Percentiles rank a stretch among this genome's conserved stretches.
Evolutionary conservation across 2,113 vertebrate species (phyloP).

Genomic region (Psettodes erumei): DNA sequence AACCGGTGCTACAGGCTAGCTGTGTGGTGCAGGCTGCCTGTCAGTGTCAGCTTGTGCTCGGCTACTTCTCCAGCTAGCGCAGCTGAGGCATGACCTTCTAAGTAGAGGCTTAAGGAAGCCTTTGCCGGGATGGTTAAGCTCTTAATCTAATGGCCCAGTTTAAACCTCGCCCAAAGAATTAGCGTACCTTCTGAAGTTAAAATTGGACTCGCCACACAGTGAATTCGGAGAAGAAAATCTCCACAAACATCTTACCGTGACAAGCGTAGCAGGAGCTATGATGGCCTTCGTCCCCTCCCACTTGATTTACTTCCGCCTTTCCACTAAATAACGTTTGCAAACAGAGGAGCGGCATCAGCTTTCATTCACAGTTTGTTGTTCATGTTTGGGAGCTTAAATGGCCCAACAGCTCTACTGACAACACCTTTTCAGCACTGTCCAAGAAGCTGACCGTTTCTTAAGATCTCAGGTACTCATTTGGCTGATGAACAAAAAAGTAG

Average conservation of each 20-base stretch:
- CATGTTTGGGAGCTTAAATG: neutral
- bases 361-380: slow-evolving; percentile 25
- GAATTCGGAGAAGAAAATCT: slow-evolving; percentile 51
- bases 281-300: slow-evolving; percentile 79
- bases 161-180: slow-evolving; percentile 50
- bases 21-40: slow-evolving; percentile 45
- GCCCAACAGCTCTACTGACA: neutral
- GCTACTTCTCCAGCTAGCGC: slow-evolving; percentile 48
- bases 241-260: slow-evolving; percentile 70
- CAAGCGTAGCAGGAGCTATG: slow-evolving; percentile 58
- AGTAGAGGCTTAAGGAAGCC: slow-evolving; percentile 70
- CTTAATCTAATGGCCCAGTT: slow-evolving; percentile 76
- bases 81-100: slow-evolving; percentile 81
- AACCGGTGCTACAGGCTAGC: slow-evolving; percentile 65
- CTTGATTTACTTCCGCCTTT: slow-evolving; percentile 80
- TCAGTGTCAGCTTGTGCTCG: slow-evolving; percentile 67
- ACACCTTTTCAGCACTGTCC: neutral
- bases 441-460: neutral
- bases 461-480: neutral
- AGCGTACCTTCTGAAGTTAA: slow-evolving; percentile 64
- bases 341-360: slow-evolving; percentile 39
- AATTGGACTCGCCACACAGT: slow-evolving; percentile 37
- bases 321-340: slow-evolving; percentile 34
- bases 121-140: slow-evolving; percentile 75
- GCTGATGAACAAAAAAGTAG: too few relatives aligned